Evolutionary conservation across 2,113 vertebrate genomes (phyloP).

Genomic region (Puntigrus tetrazona): DNA sequence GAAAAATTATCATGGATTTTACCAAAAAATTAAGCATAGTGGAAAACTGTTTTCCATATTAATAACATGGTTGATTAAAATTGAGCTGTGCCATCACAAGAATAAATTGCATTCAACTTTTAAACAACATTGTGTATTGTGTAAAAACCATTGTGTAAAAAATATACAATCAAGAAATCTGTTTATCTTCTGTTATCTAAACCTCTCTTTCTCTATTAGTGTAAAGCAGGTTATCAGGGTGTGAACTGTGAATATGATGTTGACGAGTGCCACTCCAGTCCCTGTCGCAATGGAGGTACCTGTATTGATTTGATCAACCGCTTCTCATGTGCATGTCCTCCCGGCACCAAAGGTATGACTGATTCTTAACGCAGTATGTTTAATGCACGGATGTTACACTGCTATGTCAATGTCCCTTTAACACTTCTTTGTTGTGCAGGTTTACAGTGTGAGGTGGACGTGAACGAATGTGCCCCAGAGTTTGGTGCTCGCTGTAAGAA

Average conservation of each 20-base stretch:
- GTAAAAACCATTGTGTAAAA: too few species aligned
- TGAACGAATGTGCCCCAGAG: constrained; percentile 82
- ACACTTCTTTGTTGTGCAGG: constrained; percentile 68
- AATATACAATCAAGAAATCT: not conserved
- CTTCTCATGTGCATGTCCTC: constrained; percentile 88
- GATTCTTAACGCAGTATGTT: not conserved
- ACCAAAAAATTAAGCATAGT: not conserved
- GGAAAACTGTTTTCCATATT: not conserved
- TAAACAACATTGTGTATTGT: not conserved
- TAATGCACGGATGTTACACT: not conserved
- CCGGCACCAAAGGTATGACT: constrained; percentile 84
- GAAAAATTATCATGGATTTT: not conserved
- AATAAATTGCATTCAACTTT: not conserved
- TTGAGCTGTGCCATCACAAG: not conserved
- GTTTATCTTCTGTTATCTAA: not conserved
- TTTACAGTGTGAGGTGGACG: constrained; percentile 82
- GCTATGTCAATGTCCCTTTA: not conserved
- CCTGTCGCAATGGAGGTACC: constrained; percentile 88
- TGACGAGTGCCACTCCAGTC: constrained; percentile 84
- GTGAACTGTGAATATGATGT: constrained; percentile 82
- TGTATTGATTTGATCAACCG: constrained; percentile 90
- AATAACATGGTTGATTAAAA: not conserved
- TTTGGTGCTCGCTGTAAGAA: constrained; percentile 81
- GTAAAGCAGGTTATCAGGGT: constrained; percentile 77
- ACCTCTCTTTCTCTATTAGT: constrained; percentile 42